Evolutionary conservation across 2,113 vertebrate genomes (phyloP).

Genomic region (Syngnathoides biaculeatus): DNA sequence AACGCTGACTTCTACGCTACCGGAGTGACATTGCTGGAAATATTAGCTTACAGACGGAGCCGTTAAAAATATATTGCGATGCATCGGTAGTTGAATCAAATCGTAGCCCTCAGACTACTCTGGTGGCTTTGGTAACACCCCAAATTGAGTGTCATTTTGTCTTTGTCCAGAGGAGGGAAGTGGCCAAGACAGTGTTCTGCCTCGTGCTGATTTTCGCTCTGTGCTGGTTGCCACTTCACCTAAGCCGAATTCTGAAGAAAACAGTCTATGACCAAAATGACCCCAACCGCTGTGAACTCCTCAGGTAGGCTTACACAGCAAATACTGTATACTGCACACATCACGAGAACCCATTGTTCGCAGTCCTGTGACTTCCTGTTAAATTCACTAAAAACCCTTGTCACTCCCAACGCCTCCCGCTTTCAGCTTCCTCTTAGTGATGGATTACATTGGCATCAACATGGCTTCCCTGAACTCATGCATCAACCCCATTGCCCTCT

Average conservation of each 20-base stretch:
- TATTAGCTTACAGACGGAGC: too few relatives aligned
- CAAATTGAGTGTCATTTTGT: not conserved
- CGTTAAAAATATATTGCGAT: too few relatives aligned
- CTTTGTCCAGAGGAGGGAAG: constrained; percentile 79
- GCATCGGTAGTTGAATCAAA: not conserved
- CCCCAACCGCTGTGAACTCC: constrained; percentile 84
- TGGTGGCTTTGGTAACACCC: not conserved
- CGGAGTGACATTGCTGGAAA: too few relatives aligned
- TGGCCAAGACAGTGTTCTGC: constrained; percentile 90
- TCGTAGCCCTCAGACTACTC: not conserved
- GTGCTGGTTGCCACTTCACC: constrained; percentile 89
- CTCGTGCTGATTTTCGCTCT: constrained; percentile 87
- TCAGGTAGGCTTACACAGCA: constrained; percentile 71
- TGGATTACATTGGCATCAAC: constrained; percentile 93
- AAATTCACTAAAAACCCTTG: constrained; percentile 22
- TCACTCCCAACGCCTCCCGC: constrained; percentile 10
- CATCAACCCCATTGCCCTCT: constrained; percentile 90
- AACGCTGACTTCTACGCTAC: too few relatives aligned
- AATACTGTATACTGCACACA: not conserved
- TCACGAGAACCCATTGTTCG: constrained; percentile 45
- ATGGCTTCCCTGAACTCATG: constrained; percentile 93
- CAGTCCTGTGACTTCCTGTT: constrained; percentile 36
- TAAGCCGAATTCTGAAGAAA: constrained; percentile 87
- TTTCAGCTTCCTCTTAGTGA: constrained; percentile 83
- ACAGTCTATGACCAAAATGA: constrained; percentile 81